Base-by-base conservation (phyloP, 2,797 vertebrate genomes). In the Pampus argenteus region DNA sequence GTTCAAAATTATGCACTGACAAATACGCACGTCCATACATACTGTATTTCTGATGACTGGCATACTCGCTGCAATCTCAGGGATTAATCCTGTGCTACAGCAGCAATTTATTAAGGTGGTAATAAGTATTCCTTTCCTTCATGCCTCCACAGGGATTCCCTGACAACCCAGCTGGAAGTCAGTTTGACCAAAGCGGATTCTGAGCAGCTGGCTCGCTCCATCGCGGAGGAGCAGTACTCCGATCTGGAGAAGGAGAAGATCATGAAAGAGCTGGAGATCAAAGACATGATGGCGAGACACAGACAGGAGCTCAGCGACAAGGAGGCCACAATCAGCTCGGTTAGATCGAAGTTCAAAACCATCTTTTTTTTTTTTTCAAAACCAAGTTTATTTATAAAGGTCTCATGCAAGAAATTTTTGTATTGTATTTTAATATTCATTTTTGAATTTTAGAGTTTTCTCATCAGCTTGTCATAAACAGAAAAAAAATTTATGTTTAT, bases 181-280 rank as follows among this genome's bases (percentile, higher is more conserved):
- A 99, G 97, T 60, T 84, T 99, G 89, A 98, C 96, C 17, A 99
- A 98, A 87, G 97, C 96, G 0, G 98, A 99, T 86, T 96, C 98
- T 0, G 97, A 98, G 82, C 97, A 97, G 72, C 92, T 99, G 92
- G 97, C 97, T 3, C 97, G 97, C 74, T 98, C 96, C 82, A 96
- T 98, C 72, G 97, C 95, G 10, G 98, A 99, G 88, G 97, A 99
- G 42, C 98, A 98, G 70, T 99, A 96, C 85, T 98, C 97, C 0
- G 95, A 97, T 70, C 91, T 99, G 92, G 97, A 99, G 92, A 98
- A 98, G 90, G 98, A 99, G 89, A 99, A 99, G 91, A 99, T 99
- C 82, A 98, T 99, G 96, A 99, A 98, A 85, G 97, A 99, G 82
- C 92, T 99, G 79, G 97, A 99, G 92, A 97, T 99, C 78, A 98